These are phyloP conservation scores for Camponotus vicinus DNA, from an alignment of 1,140 invertebrate species.

Conservation along the genomic window DNA sequence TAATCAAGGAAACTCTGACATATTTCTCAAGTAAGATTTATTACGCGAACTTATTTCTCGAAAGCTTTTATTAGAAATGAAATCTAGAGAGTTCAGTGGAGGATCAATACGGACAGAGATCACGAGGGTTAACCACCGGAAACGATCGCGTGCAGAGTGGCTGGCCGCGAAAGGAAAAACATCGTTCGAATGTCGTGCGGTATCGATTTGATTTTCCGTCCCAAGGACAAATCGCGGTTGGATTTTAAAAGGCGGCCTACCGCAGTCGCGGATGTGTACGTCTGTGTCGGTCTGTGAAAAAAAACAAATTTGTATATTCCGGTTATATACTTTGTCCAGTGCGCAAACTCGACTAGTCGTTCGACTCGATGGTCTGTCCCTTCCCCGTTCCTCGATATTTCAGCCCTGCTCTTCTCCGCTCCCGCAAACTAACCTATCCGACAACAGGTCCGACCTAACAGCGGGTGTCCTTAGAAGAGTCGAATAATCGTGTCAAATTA, in stretches of 20 bases:
- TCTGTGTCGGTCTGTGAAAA: constrained; percentile 29
- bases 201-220: constrained; percentile 34
- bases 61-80: constrained; percentile 13
- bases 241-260: constrained; percentile 63
- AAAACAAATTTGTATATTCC: constrained; percentile 67
- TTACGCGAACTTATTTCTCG: neutral
- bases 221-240: constrained; percentile 53
- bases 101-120: constrained; percentile 35
- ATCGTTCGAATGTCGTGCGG: neutral
- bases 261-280: constrained; percentile 31
- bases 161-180: neutral
- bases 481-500: neutral
- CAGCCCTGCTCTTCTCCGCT: neutral
- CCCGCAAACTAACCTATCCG: constrained; percentile 49
- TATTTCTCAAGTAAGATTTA: neutral
- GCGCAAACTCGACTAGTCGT: constrained; percentile 75
- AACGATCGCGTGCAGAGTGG: constrained; percentile 16
- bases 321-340: constrained; percentile 67
- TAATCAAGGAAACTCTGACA: constrained; percentile 2
- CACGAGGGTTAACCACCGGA: neutral
- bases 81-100: neutral
- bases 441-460: constrained; percentile 55
- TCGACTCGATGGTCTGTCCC: constrained; percentile 62
- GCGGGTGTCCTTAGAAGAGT: constrained; percentile 20
- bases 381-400: neutral